Evolutionary conservation across 2,113 vertebrate genomes (phyloP), one percentile per base, ranked within the genome.

Genomic region (Menura novaehollandiae): DNA sequence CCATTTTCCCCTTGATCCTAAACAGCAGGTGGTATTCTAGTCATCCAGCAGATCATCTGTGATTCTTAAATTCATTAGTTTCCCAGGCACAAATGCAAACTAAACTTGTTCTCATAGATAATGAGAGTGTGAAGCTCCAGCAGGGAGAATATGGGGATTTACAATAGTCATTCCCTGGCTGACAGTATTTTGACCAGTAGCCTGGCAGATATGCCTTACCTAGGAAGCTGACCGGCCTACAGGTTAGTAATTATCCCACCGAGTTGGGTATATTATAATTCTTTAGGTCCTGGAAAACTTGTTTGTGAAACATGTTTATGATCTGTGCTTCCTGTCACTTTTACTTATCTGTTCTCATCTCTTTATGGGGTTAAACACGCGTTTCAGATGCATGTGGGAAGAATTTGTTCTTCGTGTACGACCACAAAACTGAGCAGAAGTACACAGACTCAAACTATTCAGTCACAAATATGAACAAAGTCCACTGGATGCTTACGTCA

Each of bases 391-490:
- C 1, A 3, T 17, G 14, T 6, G 58, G 39, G n/a, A 56, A 76
- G 82, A 75, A 81, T 43, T 20, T 78, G 64, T 81, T 66, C 85
- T 86, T 52, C n/a, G 37, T 30, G 20, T 21, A 21, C 0, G 0
- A 68, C n/a, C 33, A 69, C 59, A 26, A 28, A 39, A 55, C n/a
- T 17, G 64, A 91, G 60, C 63, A 77, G 67, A 64, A 39, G 28
- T 52, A 75, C 67, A 46, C 7, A 4, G 62, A 66, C 53, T 32
- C 9, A 8, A 91, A 63, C 72, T 47, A 15, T 20, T 84, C 71
- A 77, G 56, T 35, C 91, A 88, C 71, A 88, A 66, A 88, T 39
- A 93, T 1, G 89, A 82, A 43, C 94, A 93, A 96, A 96, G 95
- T 96, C 88, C 95, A 51, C n/a, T 46, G 76, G 46, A 49, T 22